A percentile compares a stretch with the other conserved stretches of the same genome.
Evolutionary conservation across 2,888 invertebrate genomes (phyloP).

Genomic region (Adineta ricciae): DNA sequence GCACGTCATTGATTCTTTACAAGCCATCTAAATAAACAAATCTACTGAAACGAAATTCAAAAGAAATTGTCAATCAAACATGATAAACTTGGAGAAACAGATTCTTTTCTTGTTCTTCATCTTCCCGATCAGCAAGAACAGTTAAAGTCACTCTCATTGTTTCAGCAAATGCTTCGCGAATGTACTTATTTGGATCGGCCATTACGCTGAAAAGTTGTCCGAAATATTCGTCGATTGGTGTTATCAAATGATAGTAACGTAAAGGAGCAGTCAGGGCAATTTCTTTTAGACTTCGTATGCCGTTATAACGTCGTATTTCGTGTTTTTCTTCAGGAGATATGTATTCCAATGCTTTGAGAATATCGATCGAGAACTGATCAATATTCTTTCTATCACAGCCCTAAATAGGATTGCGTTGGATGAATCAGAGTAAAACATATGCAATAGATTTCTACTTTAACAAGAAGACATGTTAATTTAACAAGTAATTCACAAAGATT

Average conservation of each 20-base stretch:
- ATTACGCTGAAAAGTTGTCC: background rate
- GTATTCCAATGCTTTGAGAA: background rate
- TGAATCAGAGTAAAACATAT: no score
- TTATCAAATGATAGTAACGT: constrained; percentile 13
- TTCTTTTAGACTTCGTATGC: background rate
- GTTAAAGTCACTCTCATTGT: background rate
- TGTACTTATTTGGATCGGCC: background rate
- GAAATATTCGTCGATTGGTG: background rate
- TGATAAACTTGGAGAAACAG: background rate
- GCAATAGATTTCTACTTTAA: background rate
- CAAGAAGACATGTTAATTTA: background rate
- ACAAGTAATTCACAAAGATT: constrained; percentile 8
- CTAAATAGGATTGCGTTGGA: background rate
- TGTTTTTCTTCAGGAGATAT: background rate
- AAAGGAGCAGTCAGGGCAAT: background rate
- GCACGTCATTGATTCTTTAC: background rate
- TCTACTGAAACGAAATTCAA: no score
- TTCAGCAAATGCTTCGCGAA: constrained; percentile 18
- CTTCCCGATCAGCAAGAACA: background rate
- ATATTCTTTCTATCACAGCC: background rate
- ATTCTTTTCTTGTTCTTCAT: constrained; percentile 1
- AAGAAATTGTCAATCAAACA: background rate
- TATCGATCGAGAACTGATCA: background rate
- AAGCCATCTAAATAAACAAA: background rate
- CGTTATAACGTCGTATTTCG: constrained; percentile 6